Evolutionary conservation across 2,797 vertebrate genomes (phyloP).

Genomic region (Rhabdomys pumilio): DNA sequence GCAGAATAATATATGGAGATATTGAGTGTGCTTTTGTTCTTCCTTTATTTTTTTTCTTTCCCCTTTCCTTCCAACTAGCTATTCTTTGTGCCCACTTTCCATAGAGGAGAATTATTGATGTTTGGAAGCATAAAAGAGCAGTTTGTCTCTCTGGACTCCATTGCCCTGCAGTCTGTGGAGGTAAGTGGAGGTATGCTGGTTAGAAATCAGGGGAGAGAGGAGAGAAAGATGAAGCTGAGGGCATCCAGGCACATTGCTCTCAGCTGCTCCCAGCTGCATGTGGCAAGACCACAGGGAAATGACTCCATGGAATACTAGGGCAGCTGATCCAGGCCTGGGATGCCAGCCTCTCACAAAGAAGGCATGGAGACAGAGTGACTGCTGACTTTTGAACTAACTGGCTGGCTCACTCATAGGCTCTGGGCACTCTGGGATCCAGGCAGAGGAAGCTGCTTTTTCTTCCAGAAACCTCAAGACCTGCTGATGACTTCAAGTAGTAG

Average conservation of each 20-base stretch:
- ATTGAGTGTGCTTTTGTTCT: conserved; percentile 11
- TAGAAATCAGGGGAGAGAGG: not conserved
- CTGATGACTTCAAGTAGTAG: not conserved
- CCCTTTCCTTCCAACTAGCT: not conserved
- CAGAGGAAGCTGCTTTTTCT: not conserved
- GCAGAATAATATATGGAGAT: not conserved
- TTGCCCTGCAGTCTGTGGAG: not conserved
- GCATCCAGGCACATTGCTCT: not conserved
- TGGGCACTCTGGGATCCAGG: too few species aligned
- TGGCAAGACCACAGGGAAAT: not conserved
- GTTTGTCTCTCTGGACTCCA: conserved; percentile 2
- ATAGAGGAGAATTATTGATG: conserved; percentile 14
- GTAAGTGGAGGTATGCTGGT: not conserved
- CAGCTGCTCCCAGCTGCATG: not conserved
- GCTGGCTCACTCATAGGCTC: not conserved
- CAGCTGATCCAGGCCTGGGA: not conserved
- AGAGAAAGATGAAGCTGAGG: not conserved
- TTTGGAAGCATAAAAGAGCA: not conserved
- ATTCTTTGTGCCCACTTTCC: not conserved
- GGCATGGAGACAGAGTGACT: not conserved
- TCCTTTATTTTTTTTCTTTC: not conserved
- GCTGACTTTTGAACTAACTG: not conserved
- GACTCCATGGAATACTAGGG: not conserved
- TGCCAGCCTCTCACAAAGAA: not conserved
- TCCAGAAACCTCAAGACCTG: not conserved